phyloP scores from a whole-genome alignment of 2,888 invertebrate genomes.

The Chrysolina americana region DNA sequence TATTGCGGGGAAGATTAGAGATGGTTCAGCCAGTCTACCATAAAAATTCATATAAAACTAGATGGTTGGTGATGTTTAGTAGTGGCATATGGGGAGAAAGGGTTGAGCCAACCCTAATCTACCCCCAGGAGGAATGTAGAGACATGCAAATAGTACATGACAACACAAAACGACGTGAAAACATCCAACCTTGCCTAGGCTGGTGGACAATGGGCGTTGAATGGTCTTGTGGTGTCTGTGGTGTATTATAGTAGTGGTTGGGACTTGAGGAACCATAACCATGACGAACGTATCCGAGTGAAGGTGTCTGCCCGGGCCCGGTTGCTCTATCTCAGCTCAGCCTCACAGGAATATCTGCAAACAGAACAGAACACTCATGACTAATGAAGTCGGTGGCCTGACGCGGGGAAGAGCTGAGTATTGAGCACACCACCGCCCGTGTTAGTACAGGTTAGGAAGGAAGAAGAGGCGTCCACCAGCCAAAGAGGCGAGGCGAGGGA shows the following conservation, averaged over 20 bases:
- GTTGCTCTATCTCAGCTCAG: constrained; percentile 62
- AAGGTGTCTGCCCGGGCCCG: constrained; percentile 47
- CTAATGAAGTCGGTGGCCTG: constrained; percentile 62
- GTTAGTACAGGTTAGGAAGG: constrained; percentile 70
- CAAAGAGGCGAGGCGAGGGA: constrained; percentile 69
- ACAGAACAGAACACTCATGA: constrained; percentile 69
- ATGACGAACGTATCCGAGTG: constrained; percentile 39
- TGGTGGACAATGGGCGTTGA: constrained; percentile 63
- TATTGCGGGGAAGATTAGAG: constrained; percentile 62
- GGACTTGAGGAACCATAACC: constrained; percentile 55
- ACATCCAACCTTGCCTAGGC: constrained; percentile 67
- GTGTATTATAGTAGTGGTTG: constrained; percentile 49
- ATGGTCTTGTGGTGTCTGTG: constrained; percentile 51
- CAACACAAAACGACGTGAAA: constrained; percentile 60
- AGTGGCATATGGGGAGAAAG: constrained; percentile 44
- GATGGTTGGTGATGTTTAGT: constrained; percentile 57
- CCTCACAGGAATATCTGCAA: constrained; percentile 71
- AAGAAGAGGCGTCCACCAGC: constrained; percentile 69
- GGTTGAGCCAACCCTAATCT: constrained; percentile 59
- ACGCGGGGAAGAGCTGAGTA: constrained; percentile 67
- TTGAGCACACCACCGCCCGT: constrained; percentile 70
- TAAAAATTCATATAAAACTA: constrained; percentile 62
- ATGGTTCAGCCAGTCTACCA: constrained; percentile 53
- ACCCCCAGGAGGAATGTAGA: constrained; percentile 65
- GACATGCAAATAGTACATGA: constrained; percentile 60